Conservation (phyloP, 2,888 invertebrate species). For the Cephus pygmeus region DNA sequence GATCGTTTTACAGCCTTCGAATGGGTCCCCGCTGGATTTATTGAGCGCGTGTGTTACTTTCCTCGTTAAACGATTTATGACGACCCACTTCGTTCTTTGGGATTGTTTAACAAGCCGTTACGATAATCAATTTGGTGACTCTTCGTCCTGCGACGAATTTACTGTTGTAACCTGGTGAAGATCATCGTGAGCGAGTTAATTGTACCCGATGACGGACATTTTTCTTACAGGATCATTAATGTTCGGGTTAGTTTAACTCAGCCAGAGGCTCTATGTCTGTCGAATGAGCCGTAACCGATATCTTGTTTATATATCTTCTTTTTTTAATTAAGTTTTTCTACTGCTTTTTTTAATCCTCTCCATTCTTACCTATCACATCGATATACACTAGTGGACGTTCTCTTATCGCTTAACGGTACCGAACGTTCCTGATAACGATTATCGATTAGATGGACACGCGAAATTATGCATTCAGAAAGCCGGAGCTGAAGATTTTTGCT, state of each 20-base stretch:
- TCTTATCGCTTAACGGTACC: slow-evolving; percentile 63
- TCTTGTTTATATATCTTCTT: background rate
- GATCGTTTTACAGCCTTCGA: background rate
- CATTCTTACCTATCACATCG: background rate
- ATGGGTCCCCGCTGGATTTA: background rate
- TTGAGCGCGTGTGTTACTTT: background rate
- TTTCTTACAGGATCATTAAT: background rate
- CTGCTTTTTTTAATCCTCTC: background rate
- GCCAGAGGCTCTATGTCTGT: background rate
- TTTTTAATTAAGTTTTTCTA: background rate
- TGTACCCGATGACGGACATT: background rate
- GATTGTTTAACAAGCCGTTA: background rate
- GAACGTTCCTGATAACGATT: slow-evolving; percentile 55
- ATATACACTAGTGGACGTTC: slow-evolving; percentile 44
- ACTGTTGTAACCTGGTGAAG: background rate
- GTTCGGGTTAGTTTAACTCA: background rate
- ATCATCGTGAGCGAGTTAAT: background rate
- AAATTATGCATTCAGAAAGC: slow-evolving; percentile 50
- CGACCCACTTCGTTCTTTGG: background rate
- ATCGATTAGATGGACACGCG: slow-evolving; percentile 61
- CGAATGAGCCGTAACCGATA: background rate
- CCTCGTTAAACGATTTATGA: background rate
- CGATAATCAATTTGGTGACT: background rate
- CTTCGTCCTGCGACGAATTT: background rate
- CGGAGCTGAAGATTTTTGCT: background rate